phyloP scores from a whole-genome alignment of 2,113 vertebrate species.

The Ia io region DNA sequence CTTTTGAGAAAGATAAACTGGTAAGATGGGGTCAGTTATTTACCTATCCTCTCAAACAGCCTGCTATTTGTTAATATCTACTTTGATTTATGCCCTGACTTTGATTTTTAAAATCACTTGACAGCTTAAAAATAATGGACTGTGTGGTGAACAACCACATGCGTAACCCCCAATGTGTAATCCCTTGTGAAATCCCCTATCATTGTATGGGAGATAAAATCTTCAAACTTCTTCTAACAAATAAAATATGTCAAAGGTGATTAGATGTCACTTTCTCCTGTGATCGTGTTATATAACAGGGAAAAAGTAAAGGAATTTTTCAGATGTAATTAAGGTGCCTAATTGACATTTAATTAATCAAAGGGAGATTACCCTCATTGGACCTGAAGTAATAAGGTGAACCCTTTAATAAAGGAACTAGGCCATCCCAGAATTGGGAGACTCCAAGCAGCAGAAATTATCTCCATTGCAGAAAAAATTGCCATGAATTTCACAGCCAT shows the following conservation, averaged over 20 bases:
- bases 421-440: not conserved
- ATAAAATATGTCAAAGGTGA: slow-evolving; percentile 1
- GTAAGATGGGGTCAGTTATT: not conserved
- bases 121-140: not conserved
- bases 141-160: not conserved
- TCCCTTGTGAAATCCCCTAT: not conserved
- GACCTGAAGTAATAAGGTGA: not conserved
- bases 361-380: not conserved
- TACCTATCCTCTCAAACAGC: not conserved
- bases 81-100: not conserved
- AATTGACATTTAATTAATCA: slow-evolving; percentile 7
- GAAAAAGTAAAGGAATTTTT: not conserved
- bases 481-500: not conserved
- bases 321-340: not conserved
- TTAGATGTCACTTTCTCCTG: not conserved
- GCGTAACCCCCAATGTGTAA: not conserved
- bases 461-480: not conserved
- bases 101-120: slow-evolving; percentile 17
- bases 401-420: not conserved
- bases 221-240: not conserved
- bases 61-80: not conserved
- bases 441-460: not conserved
- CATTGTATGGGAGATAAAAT: not conserved
- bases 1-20: not conserved
- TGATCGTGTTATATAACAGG: not conserved